Evolutionary conservation across 2,797 vertebrate genomes (phyloP), one percentile per base, ranked within the genome.

Genomic region (Notolepis coatsorum): DNA sequence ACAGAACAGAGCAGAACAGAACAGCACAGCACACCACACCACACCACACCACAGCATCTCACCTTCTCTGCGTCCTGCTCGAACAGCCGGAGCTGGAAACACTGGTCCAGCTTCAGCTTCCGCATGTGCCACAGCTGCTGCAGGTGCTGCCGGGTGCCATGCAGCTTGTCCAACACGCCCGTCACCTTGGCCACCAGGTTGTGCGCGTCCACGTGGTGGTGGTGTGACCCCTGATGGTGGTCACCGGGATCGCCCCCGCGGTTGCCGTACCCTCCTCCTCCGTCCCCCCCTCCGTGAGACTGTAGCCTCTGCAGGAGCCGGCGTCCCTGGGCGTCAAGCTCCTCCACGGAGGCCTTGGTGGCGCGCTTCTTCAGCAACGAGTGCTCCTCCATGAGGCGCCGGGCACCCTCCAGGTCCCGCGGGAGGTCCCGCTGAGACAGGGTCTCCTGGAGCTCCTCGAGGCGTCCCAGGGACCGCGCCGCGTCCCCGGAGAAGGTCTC

Each of bases 31-130:
- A n/a, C n/a, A n/a, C n/a, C n/a, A n/a, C n/a, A n/a, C n/a, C n/a
- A n/a, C n/a, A n/a, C n/a, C n/a, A n/a, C n/a, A n/a, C n/a, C n/a
- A n/a, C n/a, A n/a, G n/a, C n/a, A n/a, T 18, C 81, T 80, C 78
- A 98, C 97, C 96, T 99, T 98, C 76, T 99, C 97, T 13, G 97
- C 97, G 27, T 99, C 97, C 88, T 99, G 97, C 70, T 99, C 96
- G 61, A 98, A 98, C 53, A 99, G 94, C 59, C 97, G 89, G 54
- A 99, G 92, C 91, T 99, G 97, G 86, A 99, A 98, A 84, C 97
- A 98, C 84, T 99, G 97, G 92, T 99, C 97, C 88, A 98, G 87
- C 86, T 92, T 92, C 60, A 92, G 85, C 78, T 93, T 99, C 79
- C 96, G 89, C 84, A 96, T 93, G 68, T 99, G 97, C 97, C 97